These are phyloP conservation scores for Anolis sagrei DNA, from an alignment of 2,113 vertebrate genomes.

Conservation along the genomic window DNA sequence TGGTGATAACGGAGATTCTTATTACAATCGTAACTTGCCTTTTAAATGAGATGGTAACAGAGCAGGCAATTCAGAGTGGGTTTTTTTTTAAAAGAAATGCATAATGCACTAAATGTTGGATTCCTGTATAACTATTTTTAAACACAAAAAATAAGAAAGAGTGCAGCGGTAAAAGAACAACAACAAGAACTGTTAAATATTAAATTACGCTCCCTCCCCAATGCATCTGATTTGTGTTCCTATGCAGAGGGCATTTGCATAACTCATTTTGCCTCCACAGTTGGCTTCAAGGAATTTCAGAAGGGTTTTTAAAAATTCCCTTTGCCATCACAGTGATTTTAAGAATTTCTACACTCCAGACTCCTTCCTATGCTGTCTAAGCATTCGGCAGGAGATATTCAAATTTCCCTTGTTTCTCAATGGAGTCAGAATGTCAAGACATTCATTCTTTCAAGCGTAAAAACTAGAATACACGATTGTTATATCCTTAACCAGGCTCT, in stretches of 20 bases:
- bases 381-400: neutral
- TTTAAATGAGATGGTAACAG: neutral
- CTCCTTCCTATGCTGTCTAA: neutral
- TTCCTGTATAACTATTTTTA: neutral
- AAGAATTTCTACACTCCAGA: neutral
- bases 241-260: neutral
- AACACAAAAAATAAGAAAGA: neutral
- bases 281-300: neutral
- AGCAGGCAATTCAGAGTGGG: neutral
- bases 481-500: too few species aligned
- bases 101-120: neutral
- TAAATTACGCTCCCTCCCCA: neutral
- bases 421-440: neutral
- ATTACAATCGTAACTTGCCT: neutral
- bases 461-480: too few species aligned
- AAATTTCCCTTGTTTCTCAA: neutral
- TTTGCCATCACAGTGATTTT: neutral
- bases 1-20: neutral
- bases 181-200: neutral
- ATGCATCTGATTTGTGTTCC: neutral
- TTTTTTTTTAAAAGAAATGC: neutral
- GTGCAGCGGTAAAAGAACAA: neutral
- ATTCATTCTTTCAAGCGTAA: neutral
- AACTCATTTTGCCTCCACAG: constrained; percentile 1
- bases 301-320: neutral